Evolutionary conservation across 2,888 invertebrate species (phyloP), one percentile per base, ranked within the genome.

Genomic region (Galeopsomyia nigrocyanea): DNA sequence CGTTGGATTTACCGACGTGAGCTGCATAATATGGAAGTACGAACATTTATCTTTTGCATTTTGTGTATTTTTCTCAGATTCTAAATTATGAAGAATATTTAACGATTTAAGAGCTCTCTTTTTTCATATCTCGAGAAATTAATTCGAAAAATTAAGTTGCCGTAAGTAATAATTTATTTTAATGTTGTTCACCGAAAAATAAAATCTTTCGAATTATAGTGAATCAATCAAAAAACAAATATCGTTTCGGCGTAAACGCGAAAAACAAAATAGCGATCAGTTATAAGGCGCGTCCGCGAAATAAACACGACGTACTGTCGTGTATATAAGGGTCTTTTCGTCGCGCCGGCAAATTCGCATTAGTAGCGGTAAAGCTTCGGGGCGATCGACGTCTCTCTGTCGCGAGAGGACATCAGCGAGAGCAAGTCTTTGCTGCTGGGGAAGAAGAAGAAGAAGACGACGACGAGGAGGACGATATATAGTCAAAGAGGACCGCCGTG

Each of bases 341-440:
- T 56, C 56, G 19, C 16, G 31, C 19, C 21, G 68, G 68, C 69
- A 70, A 74, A 74, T 74, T 74, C 69, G 70, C 63, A 74, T 67
- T 74, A 58, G 58, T 57, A 57, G 53, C 57, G 47, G 53, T 22
- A 46, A 57, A 63, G 26, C 26, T 26, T n/a, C n/a, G 69, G 65
- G 46, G 69, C 65, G 68, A 72, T 10, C 21, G 26, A 10, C 10
- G 53, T 46, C 39, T n/a, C 31, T 50, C 19, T 56, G 64, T 62
- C 22, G 53, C 31, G 53, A 46, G 49, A 39, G 53, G 46, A 64
- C 22, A 53, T 31, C 39, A 46, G 39, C 7, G 16, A 6, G 53
- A 49, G 50, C 3, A 10, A 7, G 31, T n/a, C 61, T 53, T 68
- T 50, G 5, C 26, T 26, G 26, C 26, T 5, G 26, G 26, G 26